Evolutionary conservation across 2,113 vertebrate species (phyloP).

Genomic region (Ameiurus melas): DNA sequence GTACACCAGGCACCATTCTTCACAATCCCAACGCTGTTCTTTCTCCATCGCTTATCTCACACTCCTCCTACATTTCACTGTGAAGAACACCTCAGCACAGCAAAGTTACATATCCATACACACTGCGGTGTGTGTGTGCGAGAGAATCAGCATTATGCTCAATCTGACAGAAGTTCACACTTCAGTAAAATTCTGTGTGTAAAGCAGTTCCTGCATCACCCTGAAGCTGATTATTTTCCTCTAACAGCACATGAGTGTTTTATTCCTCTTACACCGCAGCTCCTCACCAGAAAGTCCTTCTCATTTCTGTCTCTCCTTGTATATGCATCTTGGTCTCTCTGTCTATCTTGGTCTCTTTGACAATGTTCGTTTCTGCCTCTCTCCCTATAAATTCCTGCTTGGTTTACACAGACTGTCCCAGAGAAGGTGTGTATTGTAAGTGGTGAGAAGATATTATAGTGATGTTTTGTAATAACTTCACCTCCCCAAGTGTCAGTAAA

Average conservation of each 20-base stretch:
- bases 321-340: too few species aligned
- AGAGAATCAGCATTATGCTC: too few species aligned
- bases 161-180: too few species aligned
- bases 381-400: too few species aligned
- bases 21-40: slow-evolving; percentile 26
- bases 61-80: neutral
- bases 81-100: neutral
- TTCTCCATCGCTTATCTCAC: neutral
- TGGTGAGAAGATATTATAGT: neutral
- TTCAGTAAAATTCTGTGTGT: too few species aligned
- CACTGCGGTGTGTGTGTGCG: too few species aligned
- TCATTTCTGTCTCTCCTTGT: too few species aligned
- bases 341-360: too few species aligned
- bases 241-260: neutral
- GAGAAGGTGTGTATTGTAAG: too few species aligned
- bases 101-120: neutral
- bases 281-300: too few species aligned
- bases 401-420: too few species aligned
- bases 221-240: neutral
- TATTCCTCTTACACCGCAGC: neutral
- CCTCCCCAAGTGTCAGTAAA: neutral
- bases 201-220: neutral
- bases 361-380: too few species aligned
- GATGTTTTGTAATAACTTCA: neutral
- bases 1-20: slow-evolving; percentile 60